Conservation (phyloP, 1,140 invertebrate species). For the Drosophila jambulina region DNA sequence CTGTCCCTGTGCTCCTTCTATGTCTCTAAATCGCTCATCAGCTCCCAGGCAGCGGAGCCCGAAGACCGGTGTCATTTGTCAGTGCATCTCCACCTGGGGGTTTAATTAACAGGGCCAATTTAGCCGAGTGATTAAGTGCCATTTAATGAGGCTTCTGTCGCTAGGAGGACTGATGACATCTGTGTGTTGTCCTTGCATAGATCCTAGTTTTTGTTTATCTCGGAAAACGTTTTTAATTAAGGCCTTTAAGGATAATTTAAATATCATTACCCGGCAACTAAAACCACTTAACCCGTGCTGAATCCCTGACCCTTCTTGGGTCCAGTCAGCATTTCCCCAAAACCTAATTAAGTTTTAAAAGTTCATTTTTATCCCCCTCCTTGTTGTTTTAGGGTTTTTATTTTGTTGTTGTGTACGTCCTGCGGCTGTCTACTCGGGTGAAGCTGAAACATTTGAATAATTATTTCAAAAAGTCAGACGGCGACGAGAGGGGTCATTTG, state of each 20-base stretch:
- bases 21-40: constrained; percentile 7
- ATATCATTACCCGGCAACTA: constrained; percentile 19
- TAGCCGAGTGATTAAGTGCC: constrained; percentile 63
- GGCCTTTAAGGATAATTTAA: constrained; percentile 24
- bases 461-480: constrained; percentile 17
- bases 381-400: constrained; percentile 36
- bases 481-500: not conserved
- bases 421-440: constrained; percentile 1
- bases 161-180: constrained; percentile 14
- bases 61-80: constrained; percentile 9
- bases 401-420: constrained; percentile 6
- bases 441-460: constrained; percentile 36
- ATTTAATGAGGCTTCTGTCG: constrained; percentile 54
- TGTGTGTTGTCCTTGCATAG: not conserved
- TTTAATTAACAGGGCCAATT: constrained; percentile 60
- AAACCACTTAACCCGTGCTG: constrained; percentile 18
- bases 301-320: constrained; percentile 1
- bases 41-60: constrained; percentile 1
- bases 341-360: constrained; percentile 46
- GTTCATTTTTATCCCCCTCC: not conserved
- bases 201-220: constrained; percentile 4
- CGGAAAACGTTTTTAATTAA: constrained; percentile 24
- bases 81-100: constrained; percentile 39
- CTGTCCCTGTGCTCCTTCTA: not conserved
- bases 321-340: constrained; percentile 18